Conservation (phyloP, 2,113 vertebrate species). For the Herpailurus yagouaroundi region DNA sequence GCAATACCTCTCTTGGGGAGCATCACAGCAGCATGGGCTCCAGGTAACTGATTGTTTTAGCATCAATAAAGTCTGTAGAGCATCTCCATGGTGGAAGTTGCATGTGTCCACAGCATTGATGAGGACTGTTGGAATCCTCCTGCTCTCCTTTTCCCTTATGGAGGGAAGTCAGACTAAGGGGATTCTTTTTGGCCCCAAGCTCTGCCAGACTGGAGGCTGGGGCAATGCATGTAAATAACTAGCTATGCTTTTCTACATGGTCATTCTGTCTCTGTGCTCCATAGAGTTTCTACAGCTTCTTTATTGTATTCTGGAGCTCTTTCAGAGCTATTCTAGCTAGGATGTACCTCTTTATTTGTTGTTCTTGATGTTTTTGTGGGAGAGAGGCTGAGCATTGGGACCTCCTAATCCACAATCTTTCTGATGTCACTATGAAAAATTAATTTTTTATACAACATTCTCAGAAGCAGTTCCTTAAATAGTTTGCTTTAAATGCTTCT, state of each 20-base stretch:
- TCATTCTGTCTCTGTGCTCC: background rate
- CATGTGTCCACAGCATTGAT: background rate
- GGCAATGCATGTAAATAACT: background rate
- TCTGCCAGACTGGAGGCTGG: background rate
- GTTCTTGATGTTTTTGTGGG: background rate
- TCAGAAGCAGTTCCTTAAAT: background rate
- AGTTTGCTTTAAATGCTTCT: conserved; percentile 12
- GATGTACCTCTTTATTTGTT: background rate
- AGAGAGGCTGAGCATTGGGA: background rate
- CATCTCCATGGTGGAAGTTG: background rate
- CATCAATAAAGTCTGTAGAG: background rate
- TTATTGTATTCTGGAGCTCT: background rate
- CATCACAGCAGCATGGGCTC: background rate
- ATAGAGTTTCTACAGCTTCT: background rate
- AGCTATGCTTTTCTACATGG: background rate
- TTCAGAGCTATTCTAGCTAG: background rate
- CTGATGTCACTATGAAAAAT: conserved; percentile 1
- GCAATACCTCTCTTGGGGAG: background rate
- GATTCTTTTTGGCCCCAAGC: background rate
- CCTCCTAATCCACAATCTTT: background rate
- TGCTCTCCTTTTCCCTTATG: background rate
- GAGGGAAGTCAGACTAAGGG: background rate
- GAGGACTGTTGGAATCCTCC: background rate
- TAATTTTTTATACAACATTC: conserved; percentile 16
- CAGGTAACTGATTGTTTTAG: background rate